Percentiles rank a stretch among this genome's conserved stretches.
Conservation (phyloP, 2,113 vertebrate genomes). For the Irena cyanogastra region DNA sequence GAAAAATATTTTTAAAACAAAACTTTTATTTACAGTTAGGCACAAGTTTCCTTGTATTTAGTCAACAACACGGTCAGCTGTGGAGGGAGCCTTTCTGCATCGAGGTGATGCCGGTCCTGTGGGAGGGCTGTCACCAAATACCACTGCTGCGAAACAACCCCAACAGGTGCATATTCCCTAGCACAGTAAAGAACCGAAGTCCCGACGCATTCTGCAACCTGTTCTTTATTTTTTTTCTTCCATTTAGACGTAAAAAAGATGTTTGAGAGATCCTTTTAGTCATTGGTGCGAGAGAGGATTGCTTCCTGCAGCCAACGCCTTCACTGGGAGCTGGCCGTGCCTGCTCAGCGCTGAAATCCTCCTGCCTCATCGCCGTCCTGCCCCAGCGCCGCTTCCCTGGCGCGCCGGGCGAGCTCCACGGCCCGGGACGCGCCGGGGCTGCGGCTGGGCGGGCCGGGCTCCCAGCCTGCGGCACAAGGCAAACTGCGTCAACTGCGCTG, state of each 20-base stretch:
- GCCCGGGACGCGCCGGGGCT: not conserved
- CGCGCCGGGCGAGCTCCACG: conserved; percentile 7
- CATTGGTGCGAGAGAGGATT: not conserved
- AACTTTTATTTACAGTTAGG: not conserved
- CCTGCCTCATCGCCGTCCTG: rapidly evolving
- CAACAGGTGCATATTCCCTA: rapidly evolving
- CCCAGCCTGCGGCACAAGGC: not conserved
- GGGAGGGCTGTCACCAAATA: not conserved
- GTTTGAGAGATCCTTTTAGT: not conserved
- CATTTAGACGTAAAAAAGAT: not conserved
- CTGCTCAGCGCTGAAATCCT: rapidly evolving
- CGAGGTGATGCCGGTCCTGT: rapidly evolving
- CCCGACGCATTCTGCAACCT: not conserved
- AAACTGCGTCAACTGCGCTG: rapidly evolving
- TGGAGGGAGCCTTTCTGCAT: not conserved
- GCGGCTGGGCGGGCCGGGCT: rapidly evolving
- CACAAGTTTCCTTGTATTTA: not conserved
- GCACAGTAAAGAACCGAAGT: not conserved
- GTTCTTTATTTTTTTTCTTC: not conserved
- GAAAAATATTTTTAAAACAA: not conserved
- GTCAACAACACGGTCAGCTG: not conserved
- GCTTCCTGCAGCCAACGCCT: rapidly evolving
- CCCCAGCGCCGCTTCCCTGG: not conserved
- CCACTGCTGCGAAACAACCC: not conserved
- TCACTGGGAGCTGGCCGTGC: rapidly evolving